Conservation (phyloP, 2,888 invertebrate genomes). For the Megastigmus dorsalis region DNA sequence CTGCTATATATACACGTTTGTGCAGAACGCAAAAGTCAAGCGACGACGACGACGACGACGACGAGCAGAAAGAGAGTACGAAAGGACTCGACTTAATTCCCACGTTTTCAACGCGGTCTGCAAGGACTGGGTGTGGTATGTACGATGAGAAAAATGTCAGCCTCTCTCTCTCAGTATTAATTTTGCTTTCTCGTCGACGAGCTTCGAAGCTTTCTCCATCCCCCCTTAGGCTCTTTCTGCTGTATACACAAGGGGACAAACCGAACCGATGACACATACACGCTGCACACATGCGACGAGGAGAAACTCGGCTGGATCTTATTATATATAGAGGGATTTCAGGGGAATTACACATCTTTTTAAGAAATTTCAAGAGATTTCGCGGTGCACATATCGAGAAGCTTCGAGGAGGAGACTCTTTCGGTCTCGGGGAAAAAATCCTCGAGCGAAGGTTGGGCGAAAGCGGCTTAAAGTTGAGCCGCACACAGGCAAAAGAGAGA, state of each 20-base stretch:
- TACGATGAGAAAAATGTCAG: no score
- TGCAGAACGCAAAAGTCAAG: not conserved
- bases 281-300: not conserved
- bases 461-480: conserved; percentile 28
- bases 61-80: no score
- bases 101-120: not conserved
- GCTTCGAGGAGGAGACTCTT: not conserved
- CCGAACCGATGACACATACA: not conserved
- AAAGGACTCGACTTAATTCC: conserved; percentile 14
- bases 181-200: not conserved
- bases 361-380: conserved; percentile 23
- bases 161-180: not conserved
- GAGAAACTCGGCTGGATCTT: no score
- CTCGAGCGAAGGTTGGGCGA: not conserved
- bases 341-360: conserved; percentile 5
- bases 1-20: no score
- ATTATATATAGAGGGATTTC: not conserved
- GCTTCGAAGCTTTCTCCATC: no score
- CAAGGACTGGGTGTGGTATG: no score
- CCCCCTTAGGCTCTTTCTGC: no score
- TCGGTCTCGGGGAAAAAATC: not conserved
- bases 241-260: no score
- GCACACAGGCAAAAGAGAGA: not conserved
- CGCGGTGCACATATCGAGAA: not conserved
- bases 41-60: no score